These are phyloP conservation scores for Drosophila neoperkinsi DNA, from an alignment of 2,888 invertebrate genomes.

Conservation along the genomic window DNA sequence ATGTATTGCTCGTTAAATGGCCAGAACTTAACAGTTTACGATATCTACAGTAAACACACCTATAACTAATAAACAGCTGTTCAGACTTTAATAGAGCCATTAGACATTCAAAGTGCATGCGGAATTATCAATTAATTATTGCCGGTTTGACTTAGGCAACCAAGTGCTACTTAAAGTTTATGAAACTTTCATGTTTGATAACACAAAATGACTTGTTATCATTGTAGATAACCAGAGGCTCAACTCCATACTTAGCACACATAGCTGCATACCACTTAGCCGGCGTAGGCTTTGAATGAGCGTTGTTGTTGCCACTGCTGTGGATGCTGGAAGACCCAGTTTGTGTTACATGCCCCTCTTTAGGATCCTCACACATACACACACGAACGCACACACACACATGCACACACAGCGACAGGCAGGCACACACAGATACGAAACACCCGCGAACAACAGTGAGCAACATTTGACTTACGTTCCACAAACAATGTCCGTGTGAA, in stretches of 20 bases:
- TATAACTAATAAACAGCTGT: constrained; percentile 5
- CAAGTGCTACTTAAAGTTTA: constrained; percentile 55
- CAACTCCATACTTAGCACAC: constrained; percentile 12
- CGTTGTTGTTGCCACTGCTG: constrained; percentile 11
- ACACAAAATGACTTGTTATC: constrained; percentile 63
- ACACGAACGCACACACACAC: constrained; percentile 10
- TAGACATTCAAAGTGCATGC: constrained; percentile 57
- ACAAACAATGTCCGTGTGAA: constrained; percentile 76
- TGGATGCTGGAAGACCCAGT: constrained; percentile 56
- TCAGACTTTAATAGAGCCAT: constrained; percentile 46
- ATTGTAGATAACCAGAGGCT: constrained; percentile 63
- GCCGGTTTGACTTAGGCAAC: constrained; percentile 18
- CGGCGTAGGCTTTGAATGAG: constrained; percentile 21
- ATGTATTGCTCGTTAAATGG: constrained; percentile 11
- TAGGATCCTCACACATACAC: constrained; percentile 50
- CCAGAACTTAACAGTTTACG: constrained; percentile 11
- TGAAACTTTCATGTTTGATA: constrained; percentile 39
- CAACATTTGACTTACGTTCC: constrained; percentile 62
- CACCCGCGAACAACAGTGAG: constrained; percentile 28
- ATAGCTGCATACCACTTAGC: constrained; percentile 6
- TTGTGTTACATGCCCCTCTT: constrained; percentile 12
- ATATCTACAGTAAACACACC: constrained; percentile 7
- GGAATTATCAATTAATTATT: constrained; percentile 55
- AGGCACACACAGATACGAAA: constrained; percentile 13
- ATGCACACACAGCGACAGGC: constrained; percentile 7